Conservation (phyloP, 1,140 invertebrate genomes). For the Cotesia chilonis region DNA sequence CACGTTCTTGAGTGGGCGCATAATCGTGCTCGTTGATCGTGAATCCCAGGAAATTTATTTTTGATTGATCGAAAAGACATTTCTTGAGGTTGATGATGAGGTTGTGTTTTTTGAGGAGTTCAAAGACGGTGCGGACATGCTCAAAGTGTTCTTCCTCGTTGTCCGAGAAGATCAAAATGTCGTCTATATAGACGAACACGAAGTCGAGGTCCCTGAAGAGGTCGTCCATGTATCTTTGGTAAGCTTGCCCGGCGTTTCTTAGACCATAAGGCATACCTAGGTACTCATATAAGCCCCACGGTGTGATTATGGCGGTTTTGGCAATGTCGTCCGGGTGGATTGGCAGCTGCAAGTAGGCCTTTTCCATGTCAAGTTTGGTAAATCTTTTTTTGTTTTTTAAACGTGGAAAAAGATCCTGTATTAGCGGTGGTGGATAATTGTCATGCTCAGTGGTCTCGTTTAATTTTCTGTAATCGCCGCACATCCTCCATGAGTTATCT, state of each 20-base stretch:
- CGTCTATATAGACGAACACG: conserved; percentile 45
- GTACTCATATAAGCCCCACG: conserved; percentile 42
- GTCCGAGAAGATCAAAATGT: conserved; percentile 50
- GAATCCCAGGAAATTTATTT: conserved; percentile 51
- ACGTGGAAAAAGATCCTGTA: conserved; percentile 51
- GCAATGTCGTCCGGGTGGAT: conserved; percentile 44
- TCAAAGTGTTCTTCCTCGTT: conserved; percentile 43
- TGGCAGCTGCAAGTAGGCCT: conserved; percentile 61
- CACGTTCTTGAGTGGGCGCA: not conserved
- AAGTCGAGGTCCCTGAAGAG: conserved; percentile 27
- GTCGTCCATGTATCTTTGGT: conserved; percentile 42
- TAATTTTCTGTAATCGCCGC: too few species aligned
- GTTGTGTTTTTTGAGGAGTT: conserved; percentile 42
- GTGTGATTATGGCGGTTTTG: conserved; percentile 55
- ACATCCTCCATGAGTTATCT: too few species aligned
- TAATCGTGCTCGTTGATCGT: conserved; percentile 27
- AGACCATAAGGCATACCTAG: conserved; percentile 55
- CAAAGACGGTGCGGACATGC: conserved; percentile 45
- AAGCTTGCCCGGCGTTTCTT: conserved; percentile 40
- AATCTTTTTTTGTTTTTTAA: conserved; percentile 52
- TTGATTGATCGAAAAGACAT: conserved; percentile 41
- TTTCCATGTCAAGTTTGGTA: conserved; percentile 53
- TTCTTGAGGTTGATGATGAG: conserved; percentile 49
- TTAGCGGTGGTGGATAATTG: conserved; percentile 45
- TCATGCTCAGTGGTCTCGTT: conserved; percentile 49